These are phyloP conservation scores for Arctocebus calabarensis DNA, from an alignment of 2,797 vertebrate genomes.

Conservation along the genomic window DNA sequence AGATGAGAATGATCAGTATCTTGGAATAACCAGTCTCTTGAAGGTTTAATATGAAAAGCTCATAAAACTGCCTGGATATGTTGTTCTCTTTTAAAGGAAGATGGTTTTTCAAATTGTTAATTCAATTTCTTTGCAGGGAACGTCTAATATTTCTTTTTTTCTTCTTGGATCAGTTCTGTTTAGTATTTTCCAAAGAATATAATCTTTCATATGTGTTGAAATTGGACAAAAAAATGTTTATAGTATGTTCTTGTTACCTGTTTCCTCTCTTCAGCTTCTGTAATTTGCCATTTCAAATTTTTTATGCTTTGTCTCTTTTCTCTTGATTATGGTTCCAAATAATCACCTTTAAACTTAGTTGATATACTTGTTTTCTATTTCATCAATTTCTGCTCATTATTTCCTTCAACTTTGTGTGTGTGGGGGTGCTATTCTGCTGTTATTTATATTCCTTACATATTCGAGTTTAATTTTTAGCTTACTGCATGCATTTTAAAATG, in stretches of 20 bases:
- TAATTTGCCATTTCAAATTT: not conserved
- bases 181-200: not conserved
- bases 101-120: not conserved
- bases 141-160: conserved; percentile 14
- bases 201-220: not conserved
- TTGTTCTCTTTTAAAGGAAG: not conserved
- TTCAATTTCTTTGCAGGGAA: not conserved
- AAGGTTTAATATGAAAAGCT: not conserved
- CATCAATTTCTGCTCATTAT: not conserved
- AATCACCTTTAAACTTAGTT: not conserved
- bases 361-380: not conserved
- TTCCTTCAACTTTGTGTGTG: not conserved
- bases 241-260: not conserved
- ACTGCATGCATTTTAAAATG: not conserved
- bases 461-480: not conserved
- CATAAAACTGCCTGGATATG: not conserved
- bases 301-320: not conserved
- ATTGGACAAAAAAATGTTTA: not conserved
- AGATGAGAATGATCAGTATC: not conserved
- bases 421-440: not conserved
- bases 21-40: not conserved
- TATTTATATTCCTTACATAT: not conserved
- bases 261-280: not conserved
- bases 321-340: not conserved
- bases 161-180: not conserved